Evolutionary conservation across 1,140 invertebrate genomes (phyloP).

Genomic region (Scaptomyza montana): DNA sequence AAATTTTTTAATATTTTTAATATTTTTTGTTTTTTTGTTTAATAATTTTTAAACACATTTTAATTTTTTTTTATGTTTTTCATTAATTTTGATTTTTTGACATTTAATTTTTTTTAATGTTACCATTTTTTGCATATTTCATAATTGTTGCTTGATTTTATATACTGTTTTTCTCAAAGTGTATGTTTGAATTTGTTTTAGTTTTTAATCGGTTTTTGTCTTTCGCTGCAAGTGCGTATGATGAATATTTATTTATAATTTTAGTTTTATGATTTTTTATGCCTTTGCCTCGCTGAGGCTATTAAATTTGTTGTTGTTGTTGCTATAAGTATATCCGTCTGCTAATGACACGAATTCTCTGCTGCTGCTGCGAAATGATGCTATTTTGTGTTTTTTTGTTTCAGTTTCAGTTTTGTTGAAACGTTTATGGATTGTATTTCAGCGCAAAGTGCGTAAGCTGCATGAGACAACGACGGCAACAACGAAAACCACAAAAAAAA

Average conservation of each 20-base stretch:
- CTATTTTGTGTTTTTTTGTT: slow-evolving; percentile 43
- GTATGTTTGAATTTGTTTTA: slow-evolving; percentile 3
- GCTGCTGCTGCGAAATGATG: slow-evolving; percentile 9
- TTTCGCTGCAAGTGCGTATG: slow-evolving; percentile 46
- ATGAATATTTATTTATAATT: slow-evolving; percentile 53
- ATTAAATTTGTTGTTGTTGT: slow-evolving; percentile 21
- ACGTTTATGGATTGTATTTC: slow-evolving; percentile 59
- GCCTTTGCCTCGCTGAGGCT: slow-evolving; percentile 29
- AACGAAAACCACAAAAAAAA: slow-evolving; percentile 16
- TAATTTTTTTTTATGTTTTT: no score
- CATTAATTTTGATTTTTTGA: no score
- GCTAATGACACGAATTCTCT: slow-evolving; percentile 57
- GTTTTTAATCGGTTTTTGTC: not conserved
- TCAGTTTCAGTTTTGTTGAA: slow-evolving; percentile 13
- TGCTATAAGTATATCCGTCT: slow-evolving; percentile 57
- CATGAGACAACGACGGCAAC: slow-evolving; percentile 31
- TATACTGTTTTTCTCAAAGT: not conserved
- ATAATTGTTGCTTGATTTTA: no score
- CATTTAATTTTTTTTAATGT: no score
- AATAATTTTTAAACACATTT: no score
- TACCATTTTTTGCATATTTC: no score
- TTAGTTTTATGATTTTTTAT: slow-evolving; percentile 23
- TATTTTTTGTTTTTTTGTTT: no score
- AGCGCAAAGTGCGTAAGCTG: slow-evolving; percentile 73
- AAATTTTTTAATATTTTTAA: no score